Percentiles rank a stretch among this genome's conserved stretches.
These are phyloP conservation scores for Drosophila tani DNA, from an alignment of 1,140 invertebrate species.

Conservation along the genomic window DNA sequence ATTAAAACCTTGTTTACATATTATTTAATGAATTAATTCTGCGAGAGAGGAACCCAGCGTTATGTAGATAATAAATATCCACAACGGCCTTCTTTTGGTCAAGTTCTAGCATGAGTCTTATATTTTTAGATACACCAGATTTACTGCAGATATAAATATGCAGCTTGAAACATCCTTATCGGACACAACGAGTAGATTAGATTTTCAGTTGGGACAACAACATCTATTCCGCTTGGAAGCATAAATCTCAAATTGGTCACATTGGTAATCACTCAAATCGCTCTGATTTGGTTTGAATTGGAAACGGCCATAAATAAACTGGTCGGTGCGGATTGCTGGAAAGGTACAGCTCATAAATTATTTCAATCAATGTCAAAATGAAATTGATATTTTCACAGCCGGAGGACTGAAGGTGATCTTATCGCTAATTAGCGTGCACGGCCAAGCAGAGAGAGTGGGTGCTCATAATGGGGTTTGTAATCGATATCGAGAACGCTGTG, in stretches of 20 bases:
- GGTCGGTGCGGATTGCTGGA: constrained; percentile 12
- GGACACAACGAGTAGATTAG: constrained; percentile 10
- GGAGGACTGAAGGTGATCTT: constrained; percentile 51
- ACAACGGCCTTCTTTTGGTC: not conserved
- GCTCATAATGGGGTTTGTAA: constrained; percentile 32
- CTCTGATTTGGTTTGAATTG: constrained; percentile 71
- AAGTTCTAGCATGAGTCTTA: not conserved
- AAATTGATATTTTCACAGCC: constrained; percentile 62
- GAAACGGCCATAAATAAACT: constrained; percentile 53
- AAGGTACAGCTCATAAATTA: constrained; percentile 63
- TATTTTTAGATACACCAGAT: not conserved
- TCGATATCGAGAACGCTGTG: constrained; percentile 27
- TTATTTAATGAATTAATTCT: too few relatives aligned
- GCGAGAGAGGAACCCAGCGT: too few relatives aligned
- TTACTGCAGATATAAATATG: not conserved
- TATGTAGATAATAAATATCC: not conserved
- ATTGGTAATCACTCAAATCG: constrained; percentile 75
- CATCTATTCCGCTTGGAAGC: constrained; percentile 27
- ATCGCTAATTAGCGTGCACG: constrained; percentile 72
- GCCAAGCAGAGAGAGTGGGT: constrained; percentile 9
- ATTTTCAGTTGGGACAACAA: constrained; percentile 8
- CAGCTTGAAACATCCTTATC: constrained; percentile 15
- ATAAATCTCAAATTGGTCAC: constrained; percentile 75
- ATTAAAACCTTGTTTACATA: too few relatives aligned
- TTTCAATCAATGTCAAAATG: constrained; percentile 76